phyloP scores from a whole-genome alignment of 1,140 invertebrate genomes.

The Cotesia typhae region DNA sequence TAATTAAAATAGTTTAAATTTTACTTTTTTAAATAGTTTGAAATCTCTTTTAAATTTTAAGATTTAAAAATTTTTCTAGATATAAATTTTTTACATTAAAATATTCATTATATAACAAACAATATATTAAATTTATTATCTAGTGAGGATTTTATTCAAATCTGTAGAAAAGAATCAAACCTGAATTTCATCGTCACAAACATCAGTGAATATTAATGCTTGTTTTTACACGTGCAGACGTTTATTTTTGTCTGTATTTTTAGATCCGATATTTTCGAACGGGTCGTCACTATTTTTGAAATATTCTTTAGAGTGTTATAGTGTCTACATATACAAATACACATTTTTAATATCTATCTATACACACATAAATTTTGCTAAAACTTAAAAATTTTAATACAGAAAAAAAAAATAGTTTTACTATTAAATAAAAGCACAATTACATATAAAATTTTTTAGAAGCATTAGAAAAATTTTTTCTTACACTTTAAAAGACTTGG shows the following conservation, averaged over 20 bases:
- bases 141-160: not conserved
- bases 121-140: not conserved
- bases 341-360: not conserved
- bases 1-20: no score
- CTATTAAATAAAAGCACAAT: no score
- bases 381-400: not conserved
- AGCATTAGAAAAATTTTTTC: slow-evolving; percentile 22
- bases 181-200: slow-evolving; percentile 8
- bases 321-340: not conserved
- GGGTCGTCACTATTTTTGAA: slow-evolving; percentile 50
- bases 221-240: slow-evolving; percentile 54
- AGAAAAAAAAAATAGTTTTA: no score
- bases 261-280: slow-evolving; percentile 54
- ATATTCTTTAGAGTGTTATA: slow-evolving; percentile 19
- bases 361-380: not conserved
- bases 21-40: no score
- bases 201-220: slow-evolving; percentile 50
- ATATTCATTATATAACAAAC: not conserved
- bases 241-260: slow-evolving; percentile 57
- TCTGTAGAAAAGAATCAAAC: not conserved
- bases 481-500: slow-evolving; percentile 25
- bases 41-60: no score
- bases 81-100: no score
- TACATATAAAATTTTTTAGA: not conserved
- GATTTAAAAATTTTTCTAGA: no score